A percentile compares a stretch with the other conserved stretches of the same genome.
Evolutionary conservation across 2,888 invertebrate genomes (phyloP).

Genomic region (Stegophylla sp.): DNA sequence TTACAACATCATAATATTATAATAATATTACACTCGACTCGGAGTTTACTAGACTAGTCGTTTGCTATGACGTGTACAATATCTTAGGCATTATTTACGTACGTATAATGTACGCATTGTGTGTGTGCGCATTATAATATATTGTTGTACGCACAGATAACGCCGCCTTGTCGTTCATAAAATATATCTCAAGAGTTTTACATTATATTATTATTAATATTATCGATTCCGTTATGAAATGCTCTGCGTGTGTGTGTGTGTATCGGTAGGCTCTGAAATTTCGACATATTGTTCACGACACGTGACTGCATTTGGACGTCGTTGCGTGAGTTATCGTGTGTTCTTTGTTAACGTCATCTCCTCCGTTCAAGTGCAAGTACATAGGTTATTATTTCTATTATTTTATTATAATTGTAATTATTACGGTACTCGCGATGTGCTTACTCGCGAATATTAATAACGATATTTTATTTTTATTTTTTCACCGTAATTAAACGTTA

Average conservation of each 20-base stretch:
- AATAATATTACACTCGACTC: not conserved
- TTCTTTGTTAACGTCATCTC: not conserved
- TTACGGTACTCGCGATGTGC: too few species aligned
- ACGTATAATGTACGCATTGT: not conserved
- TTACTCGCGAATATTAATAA: too few species aligned
- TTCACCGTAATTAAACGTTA: too few species aligned
- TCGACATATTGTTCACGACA: conserved; percentile 12
- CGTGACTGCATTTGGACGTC: not conserved
- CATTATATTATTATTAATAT: too few species aligned
- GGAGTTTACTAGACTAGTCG: not conserved
- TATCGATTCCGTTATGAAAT: conserved; percentile 25
- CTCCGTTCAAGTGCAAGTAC: too few species aligned
- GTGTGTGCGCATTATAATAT: not conserved
- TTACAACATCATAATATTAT: too few species aligned
- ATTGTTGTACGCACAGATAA: not conserved
- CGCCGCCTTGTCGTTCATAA: not conserved
- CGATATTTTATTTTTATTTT: too few species aligned
- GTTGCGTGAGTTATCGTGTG: conserved; percentile 8
- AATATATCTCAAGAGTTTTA: not conserved
- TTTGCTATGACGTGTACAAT: too few species aligned
- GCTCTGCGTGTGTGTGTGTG: too few species aligned
- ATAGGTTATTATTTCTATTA: too few species aligned
- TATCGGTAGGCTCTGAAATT: not conserved
- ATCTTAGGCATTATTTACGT: too few species aligned
- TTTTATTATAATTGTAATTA: too few species aligned